phyloP scores from a whole-genome alignment of 1,140 invertebrate species.

The Ditylenchus dipsaci region DNA sequence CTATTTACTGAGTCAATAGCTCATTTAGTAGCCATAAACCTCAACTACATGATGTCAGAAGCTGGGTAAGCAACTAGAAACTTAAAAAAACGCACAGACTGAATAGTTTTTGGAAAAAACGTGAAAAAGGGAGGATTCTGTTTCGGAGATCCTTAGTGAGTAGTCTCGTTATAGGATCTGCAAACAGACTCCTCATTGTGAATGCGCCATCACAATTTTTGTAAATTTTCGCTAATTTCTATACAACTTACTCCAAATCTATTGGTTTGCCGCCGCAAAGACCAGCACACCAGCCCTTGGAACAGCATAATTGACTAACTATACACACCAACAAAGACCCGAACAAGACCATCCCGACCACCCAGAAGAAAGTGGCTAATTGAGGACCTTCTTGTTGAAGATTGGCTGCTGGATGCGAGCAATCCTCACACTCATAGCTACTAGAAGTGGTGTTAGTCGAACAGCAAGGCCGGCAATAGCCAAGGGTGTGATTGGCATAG shows the following conservation, averaged over 20 bases:
- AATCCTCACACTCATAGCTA: neutral
- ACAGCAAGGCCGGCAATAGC: slow-evolving; percentile 55
- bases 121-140: too few species aligned
- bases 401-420: neutral
- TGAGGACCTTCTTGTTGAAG: neutral
- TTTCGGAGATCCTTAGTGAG: too few species aligned
- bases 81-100: too few species aligned
- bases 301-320: neutral
- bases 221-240: too few species aligned
- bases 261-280: neutral
- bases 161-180: too few species aligned
- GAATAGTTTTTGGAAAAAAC: too few species aligned
- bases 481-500: slow-evolving; percentile 48
- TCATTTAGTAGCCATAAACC: too few species aligned
- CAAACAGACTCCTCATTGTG: too few species aligned
- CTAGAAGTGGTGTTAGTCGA: slow-evolving; percentile 24
- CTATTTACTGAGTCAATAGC: too few species aligned
- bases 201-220: too few species aligned
- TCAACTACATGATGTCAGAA: too few species aligned
- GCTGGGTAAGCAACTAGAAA: too few species aligned
- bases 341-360: slow-evolving; percentile 12
- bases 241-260: neutral
- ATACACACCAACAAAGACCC: neutral
- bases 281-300: neutral
- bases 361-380: slow-evolving; percentile 6